phyloP scores from a whole-genome alignment of 2,113 vertebrate species.

The Oryzias melastigma region DNA sequence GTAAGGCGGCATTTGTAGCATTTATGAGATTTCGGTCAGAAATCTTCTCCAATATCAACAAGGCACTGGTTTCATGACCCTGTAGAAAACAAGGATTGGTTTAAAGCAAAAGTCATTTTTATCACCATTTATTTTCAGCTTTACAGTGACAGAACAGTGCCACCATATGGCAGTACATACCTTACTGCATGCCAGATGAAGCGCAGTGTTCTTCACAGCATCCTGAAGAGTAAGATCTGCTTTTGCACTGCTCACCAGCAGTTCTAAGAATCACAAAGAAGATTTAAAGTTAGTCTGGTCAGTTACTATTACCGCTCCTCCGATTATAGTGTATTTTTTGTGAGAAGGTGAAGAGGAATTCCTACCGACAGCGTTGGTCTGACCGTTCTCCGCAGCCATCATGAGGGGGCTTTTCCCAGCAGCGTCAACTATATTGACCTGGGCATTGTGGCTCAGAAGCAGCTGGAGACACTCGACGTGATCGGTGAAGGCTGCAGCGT shows the following conservation, averaged over 20 bases:
- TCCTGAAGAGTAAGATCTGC: constrained; percentile 97
- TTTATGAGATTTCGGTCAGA: constrained; percentile 98
- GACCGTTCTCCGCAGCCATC: constrained; percentile 98
- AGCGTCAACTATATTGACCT: constrained; percentile 88
- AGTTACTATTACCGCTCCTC: not conserved
- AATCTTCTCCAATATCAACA: constrained; percentile 99
- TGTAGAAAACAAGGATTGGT: constrained; percentile 60
- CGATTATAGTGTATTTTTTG: not conserved
- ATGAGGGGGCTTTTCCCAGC: constrained; percentile 94
- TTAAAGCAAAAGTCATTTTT: not conserved
- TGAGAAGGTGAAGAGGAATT: not conserved
- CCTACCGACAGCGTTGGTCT: constrained; percentile 95
- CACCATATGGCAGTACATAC: constrained; percentile 70
- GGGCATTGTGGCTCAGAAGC: constrained; percentile 92
- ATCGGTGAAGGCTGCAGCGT: constrained; percentile 97
- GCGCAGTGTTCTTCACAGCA: constrained; percentile 92
- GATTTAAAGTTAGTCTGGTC: no score
- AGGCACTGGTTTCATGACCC: constrained; percentile 99
- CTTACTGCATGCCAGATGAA: constrained; percentile 98
- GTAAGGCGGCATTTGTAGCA: constrained; percentile 95
- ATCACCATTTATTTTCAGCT: not conserved
- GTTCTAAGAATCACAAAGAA: constrained; percentile 75
- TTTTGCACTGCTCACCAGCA: constrained; percentile 97
- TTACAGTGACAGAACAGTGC: constrained; percentile 17
- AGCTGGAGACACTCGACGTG: constrained; percentile 97